Evolutionary conservation across 2,888 invertebrate genomes (phyloP).

Genomic region (Neoitamus cyanurus): DNA sequence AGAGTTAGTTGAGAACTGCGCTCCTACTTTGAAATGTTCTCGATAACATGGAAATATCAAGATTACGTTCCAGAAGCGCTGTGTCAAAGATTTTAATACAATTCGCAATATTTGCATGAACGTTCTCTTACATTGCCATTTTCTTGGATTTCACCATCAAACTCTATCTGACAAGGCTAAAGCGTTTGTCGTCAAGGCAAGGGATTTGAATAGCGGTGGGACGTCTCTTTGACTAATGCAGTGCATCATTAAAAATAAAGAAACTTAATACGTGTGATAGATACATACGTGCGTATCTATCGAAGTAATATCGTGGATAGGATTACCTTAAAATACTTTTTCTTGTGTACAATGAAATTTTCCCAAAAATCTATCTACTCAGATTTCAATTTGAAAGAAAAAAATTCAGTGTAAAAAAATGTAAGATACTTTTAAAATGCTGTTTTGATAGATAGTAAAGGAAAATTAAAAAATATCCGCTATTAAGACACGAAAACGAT

Average conservation of each 20-base stretch:
- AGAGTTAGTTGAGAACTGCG: background rate
- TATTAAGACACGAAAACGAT: too few relatives aligned
- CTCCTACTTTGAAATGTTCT: background rate
- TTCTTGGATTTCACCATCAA: background rate
- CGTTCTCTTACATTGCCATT: background rate
- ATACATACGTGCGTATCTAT: too few relatives aligned
- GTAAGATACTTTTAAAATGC: too few relatives aligned
- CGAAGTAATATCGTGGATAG: too few relatives aligned
- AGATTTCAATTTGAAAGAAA: too few relatives aligned
- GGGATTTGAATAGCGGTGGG: background rate
- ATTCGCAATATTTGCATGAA: background rate
- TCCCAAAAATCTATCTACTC: too few relatives aligned
- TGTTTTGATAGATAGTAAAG: too few relatives aligned
- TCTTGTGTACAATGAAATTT: too few relatives aligned
- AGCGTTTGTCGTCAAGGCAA: background rate
- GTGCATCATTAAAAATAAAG: background rate
- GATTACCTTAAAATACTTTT: too few relatives aligned
- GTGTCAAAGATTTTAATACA: constrained; percentile 21
- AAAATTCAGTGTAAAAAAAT: too few relatives aligned
- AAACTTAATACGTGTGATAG: background rate
- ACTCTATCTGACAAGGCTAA: background rate
- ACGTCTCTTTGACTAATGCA: background rate
- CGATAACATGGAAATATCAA: constrained; percentile 18
- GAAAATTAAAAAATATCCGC: too few relatives aligned
- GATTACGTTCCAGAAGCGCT: background rate